phyloP scores from a whole-genome alignment of 2,797 vertebrate genomes.

The Channallabes apus region DNA sequence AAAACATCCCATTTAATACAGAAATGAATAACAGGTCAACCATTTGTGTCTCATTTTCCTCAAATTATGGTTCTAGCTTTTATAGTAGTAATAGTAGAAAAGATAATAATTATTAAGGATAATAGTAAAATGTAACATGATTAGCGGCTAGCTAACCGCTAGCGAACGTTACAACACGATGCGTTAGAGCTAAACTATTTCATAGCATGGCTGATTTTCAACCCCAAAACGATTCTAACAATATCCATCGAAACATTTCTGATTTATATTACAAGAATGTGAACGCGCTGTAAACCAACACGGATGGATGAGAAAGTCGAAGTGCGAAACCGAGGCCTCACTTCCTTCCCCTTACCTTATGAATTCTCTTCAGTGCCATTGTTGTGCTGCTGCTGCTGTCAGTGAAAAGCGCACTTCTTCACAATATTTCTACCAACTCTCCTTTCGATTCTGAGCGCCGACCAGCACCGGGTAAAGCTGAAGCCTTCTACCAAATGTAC shows the following conservation, averaged over 20 bases:
- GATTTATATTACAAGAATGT: no score
- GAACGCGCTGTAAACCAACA: background rate
- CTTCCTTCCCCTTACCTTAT: constrained; percentile 80
- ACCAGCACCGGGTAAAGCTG: background rate
- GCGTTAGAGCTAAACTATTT: background rate
- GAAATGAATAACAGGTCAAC: background rate
- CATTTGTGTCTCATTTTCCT: background rate
- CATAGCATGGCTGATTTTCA: background rate
- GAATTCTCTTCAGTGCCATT: constrained; percentile 97
- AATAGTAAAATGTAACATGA: no score
- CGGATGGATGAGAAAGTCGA: constrained; percentile 13
- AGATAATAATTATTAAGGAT: background rate
- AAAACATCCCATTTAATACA: background rate
- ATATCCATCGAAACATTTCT: background rate
- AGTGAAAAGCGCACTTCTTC: constrained; percentile 71
- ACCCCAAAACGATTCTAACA: background rate
- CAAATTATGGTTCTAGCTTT: background rate
- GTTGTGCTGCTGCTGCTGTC: constrained; percentile 78
- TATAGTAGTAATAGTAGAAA: no score
- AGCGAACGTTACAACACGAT: constrained; percentile 24
- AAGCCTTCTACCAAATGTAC: background rate
- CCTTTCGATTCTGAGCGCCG: constrained; percentile 5
- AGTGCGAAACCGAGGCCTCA: constrained; percentile 20
- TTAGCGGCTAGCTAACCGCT: background rate
- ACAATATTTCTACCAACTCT: background rate